phyloP scores from a whole-genome alignment of 1,140 invertebrate species.

The Drosophila erecta region DNA sequence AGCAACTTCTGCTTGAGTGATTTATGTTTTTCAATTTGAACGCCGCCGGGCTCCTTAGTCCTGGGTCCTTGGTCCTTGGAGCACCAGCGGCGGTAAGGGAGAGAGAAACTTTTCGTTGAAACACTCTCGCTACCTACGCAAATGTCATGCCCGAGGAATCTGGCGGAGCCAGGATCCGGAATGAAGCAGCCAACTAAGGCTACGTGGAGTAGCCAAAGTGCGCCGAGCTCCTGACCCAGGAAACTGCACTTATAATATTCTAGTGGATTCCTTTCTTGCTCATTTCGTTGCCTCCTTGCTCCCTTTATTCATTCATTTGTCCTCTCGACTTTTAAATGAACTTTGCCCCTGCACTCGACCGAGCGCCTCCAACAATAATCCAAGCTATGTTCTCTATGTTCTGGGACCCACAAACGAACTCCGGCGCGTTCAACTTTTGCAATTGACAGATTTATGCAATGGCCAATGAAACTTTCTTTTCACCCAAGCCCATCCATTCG shows the following conservation, averaged over 20 bases:
- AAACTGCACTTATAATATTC: slow-evolving; percentile 57
- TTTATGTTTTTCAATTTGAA: slow-evolving; percentile 81
- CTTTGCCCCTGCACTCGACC: slow-evolving; percentile 56
- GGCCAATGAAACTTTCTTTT: slow-evolving; percentile 9
- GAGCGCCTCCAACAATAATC: slow-evolving; percentile 26
- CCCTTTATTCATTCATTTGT: slow-evolving; percentile 78
- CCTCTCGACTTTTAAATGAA: slow-evolving; percentile 81
- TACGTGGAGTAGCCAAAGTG: neutral
- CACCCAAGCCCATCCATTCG: neutral
- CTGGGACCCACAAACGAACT: slow-evolving; percentile 34
- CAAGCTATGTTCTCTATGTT: neutral
- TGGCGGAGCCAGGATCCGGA: slow-evolving; percentile 1
- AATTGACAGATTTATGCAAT: slow-evolving; percentile 74
- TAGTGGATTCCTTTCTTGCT: slow-evolving; percentile 29
- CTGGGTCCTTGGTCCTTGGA: neutral
- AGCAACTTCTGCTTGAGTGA: slow-evolving; percentile 78
- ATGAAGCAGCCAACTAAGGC: slow-evolving; percentile 31
- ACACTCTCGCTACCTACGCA: slow-evolving; percentile 40
- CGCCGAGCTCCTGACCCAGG: slow-evolving; percentile 48
- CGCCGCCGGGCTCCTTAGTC: slow-evolving; percentile 21
- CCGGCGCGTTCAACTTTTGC: slow-evolving; percentile 68
- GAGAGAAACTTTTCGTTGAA: slow-evolving; percentile 42
- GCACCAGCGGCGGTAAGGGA: neutral
- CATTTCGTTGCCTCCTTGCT: slow-evolving; percentile 48
- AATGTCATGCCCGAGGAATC: slow-evolving; percentile 53